phyloP scores from a whole-genome alignment of 1,140 invertebrate genomes.

The Anastrepha obliqua region DNA sequence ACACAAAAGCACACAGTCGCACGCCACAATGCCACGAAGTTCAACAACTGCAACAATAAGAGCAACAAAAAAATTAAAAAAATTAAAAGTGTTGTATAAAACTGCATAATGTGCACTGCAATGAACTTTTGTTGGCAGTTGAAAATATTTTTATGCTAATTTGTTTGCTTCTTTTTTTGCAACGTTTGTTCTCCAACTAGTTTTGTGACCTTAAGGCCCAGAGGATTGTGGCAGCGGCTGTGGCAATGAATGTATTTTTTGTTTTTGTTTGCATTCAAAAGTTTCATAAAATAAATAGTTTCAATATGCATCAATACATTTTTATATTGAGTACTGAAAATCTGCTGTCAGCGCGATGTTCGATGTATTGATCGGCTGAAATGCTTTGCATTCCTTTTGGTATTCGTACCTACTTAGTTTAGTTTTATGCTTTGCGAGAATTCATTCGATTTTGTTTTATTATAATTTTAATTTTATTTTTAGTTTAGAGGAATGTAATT shows the following conservation, averaged over 20 bases:
- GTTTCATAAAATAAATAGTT: background rate
- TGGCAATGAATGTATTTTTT: background rate
- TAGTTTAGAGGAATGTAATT: too few relatives aligned
- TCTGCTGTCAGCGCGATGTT: too few relatives aligned
- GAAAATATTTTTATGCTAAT: background rate
- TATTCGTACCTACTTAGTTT: too few relatives aligned
- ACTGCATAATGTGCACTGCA: conserved; percentile 7
- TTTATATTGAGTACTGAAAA: too few relatives aligned
- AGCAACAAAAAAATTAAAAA: background rate
- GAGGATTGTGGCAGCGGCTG: background rate
- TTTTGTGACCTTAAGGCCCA: background rate
- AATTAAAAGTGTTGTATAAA: conserved; percentile 37
- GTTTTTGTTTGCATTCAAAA: background rate
- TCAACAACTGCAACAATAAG: conserved; percentile 43
- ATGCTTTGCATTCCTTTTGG: too few relatives aligned
- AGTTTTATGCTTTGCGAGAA: background rate
- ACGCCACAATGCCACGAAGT: conserved; percentile 3
- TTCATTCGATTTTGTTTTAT: background rate
- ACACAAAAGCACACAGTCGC: background rate
- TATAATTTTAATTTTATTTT: too few relatives aligned
- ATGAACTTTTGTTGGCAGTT: conserved; percentile 27
- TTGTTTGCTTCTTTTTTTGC: background rate
- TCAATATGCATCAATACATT: conserved; percentile 23
- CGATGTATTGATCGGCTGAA: too few relatives aligned
- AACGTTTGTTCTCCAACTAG: conserved; percentile 33